Percentiles rank a stretch among this genome's conserved stretches.
Evolutionary conservation across 2,888 invertebrate genomes (phyloP).

Genomic region (Tuta absoluta): DNA sequence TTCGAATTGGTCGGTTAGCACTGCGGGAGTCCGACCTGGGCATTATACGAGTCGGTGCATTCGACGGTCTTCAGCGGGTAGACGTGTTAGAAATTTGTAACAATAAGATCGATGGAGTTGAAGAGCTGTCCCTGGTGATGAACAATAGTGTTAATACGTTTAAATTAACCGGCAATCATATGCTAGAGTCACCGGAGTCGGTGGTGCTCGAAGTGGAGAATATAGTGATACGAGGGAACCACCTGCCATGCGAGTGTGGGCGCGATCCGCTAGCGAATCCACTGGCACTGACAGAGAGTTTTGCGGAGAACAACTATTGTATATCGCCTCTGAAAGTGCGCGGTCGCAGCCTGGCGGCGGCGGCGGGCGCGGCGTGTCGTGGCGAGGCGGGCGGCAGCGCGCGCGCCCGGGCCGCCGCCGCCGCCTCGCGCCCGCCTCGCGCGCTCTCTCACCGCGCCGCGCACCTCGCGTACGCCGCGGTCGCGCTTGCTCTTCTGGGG

Average conservation of each 20-base stretch:
- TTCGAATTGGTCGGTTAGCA: conserved; percentile 87
- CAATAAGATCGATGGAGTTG: conserved; percentile 91
- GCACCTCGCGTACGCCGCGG: conserved; percentile 53
- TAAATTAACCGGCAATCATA: conserved; percentile 91
- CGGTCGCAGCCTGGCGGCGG: conserved; percentile 86
- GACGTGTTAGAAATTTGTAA: conserved; percentile 88
- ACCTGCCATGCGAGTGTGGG: conserved; percentile 94
- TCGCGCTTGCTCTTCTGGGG: conserved; percentile 63
- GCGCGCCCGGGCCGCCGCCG: conserved; percentile 57
- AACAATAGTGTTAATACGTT: conserved; percentile 87
- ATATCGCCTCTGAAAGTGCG: conserved; percentile 92
- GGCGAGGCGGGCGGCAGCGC: conserved; percentile 68
- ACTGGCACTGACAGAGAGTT: conserved; percentile 84
- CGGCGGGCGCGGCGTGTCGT: conserved; percentile 64
- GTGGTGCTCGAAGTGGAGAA: conserved; percentile 87
- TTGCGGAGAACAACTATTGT: conserved; percentile 89
- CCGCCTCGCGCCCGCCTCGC: conserved; percentile 49
- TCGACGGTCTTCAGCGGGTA: conserved; percentile 87
- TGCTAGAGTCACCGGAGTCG: conserved; percentile 88
- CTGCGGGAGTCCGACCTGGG: conserved; percentile 92
- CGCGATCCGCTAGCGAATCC: conserved; percentile 89
- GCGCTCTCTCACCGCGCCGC: conserved; percentile 46
- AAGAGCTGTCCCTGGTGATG: conserved; percentile 86
- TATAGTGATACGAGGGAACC: conserved; percentile 88
- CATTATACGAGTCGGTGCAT: conserved; percentile 86